phyloP scores from a whole-genome alignment of 1,140 invertebrate genomes.

The Geopemphigus sp. region DNA sequence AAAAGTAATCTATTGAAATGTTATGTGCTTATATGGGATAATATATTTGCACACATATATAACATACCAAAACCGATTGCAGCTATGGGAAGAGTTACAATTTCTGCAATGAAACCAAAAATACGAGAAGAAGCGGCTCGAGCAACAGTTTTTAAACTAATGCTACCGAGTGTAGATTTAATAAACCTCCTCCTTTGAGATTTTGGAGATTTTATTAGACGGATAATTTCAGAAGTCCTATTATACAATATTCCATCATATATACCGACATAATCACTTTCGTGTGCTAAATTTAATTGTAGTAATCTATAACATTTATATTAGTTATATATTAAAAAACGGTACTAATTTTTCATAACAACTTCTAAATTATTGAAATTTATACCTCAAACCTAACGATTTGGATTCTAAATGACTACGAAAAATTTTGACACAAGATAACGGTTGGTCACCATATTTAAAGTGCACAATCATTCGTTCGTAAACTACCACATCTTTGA shows the following conservation, averaged over 20 bases:
- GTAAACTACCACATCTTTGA: conserved; percentile 85
- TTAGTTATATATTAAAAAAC: neutral
- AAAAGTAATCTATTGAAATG: conserved; percentile 54
- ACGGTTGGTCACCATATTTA: conserved; percentile 93
- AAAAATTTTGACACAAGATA: conserved; percentile 98
- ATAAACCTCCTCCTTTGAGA: conserved; percentile 73
- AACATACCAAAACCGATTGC: conserved; percentile 82
- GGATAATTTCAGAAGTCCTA: conserved; percentile 61
- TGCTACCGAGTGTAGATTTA: conserved; percentile 70
- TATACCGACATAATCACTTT: conserved; percentile 82
- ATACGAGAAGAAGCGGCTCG: conserved; percentile 80
- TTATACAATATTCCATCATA: conserved; percentile 94
- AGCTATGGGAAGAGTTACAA: conserved; percentile 90
- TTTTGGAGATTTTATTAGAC: conserved; percentile 65
- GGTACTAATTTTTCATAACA: neutral
- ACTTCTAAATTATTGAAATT: neutral
- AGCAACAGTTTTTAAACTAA: conserved; percentile 90
- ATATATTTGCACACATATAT: no score
- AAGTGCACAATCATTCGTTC: conserved; percentile 92
- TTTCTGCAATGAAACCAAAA: conserved; percentile 97
- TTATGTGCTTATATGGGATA: neutral
- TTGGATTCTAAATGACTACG: conserved; percentile 78
- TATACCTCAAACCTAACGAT: conserved; percentile 76
- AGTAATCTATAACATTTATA: conserved; percentile 64
- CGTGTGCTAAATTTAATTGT: conserved; percentile 92